phyloP scores from a whole-genome alignment of 2,888 invertebrate species.

The Tuberolachnus salignus region DNA sequence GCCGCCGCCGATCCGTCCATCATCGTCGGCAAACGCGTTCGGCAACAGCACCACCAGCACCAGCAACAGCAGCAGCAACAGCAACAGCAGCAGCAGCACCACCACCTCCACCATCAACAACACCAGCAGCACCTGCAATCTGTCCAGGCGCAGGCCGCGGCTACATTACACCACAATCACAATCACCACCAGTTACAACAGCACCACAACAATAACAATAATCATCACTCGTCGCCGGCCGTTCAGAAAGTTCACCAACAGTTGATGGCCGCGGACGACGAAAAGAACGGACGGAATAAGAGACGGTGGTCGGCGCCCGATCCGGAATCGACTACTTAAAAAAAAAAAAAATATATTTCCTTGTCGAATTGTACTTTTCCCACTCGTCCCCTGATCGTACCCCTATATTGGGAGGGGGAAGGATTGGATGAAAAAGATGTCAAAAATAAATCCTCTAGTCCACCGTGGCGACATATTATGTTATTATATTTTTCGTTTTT shows the following conservation, averaged over 20 bases:
- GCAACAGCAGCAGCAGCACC: constrained; percentile 15
- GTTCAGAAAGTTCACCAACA: constrained; percentile 33
- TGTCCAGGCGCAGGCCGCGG: background rate
- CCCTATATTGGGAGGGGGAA: background rate
- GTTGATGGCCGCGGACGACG: constrained; percentile 19
- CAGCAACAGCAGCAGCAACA: constrained; percentile 34
- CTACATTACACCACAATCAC: constrained; percentile 13
- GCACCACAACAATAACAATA: constrained; percentile 7
- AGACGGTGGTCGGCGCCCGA: constrained; percentile 58
- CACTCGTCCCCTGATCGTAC: too few relatives aligned
- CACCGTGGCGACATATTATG: background rate
- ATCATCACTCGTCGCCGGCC: constrained; percentile 16
- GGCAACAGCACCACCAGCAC: constrained; percentile 1
- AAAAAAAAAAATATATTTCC: background rate
- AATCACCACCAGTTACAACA: constrained; percentile 5
- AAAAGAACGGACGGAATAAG: constrained; percentile 51
- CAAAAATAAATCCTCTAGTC: constrained; percentile 24
- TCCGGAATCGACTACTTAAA: constrained; percentile 35
- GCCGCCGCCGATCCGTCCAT: constrained; percentile 58
- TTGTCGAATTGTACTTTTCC: background rate
- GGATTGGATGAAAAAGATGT: constrained; percentile 14
- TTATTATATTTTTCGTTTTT: constrained; percentile 3
- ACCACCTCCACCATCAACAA: constrained; percentile 23
- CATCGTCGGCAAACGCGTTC: constrained; percentile 61
- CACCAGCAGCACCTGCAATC: constrained; percentile 14